These are phyloP conservation scores for Muscicapa striata DNA, from an alignment of 2,797 vertebrate genomes.

Conservation along the genomic window DNA sequence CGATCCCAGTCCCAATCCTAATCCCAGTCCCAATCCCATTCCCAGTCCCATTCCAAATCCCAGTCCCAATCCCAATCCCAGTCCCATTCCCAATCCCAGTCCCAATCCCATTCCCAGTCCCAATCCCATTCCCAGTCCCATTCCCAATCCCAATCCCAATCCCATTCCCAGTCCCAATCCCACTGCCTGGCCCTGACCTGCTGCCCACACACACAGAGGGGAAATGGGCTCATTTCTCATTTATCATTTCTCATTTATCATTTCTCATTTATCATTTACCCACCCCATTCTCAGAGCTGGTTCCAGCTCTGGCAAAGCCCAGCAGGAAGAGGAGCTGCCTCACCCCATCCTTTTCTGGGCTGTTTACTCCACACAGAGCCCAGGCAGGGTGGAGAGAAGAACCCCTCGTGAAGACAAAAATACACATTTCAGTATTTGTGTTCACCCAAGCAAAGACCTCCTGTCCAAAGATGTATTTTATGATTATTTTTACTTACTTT, in stretches of 20 bases:
- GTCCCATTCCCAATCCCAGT: too few species aligned
- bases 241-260: too few species aligned
- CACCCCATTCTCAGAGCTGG: not conserved
- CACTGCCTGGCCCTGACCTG: accelerated
- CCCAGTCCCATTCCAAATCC: too few species aligned
- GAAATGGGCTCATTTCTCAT: too few species aligned
- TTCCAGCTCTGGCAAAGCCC: not conserved
- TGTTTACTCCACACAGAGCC: not conserved
- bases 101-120: too few species aligned
- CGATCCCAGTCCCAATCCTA: too few species aligned
- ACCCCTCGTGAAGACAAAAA: not conserved
- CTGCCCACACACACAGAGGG: not conserved
- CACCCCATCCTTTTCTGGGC: accelerated
- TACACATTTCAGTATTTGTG: accelerated
- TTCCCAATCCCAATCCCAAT: too few species aligned
- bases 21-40: too few species aligned
- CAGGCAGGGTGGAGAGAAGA: not conserved
- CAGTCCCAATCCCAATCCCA: too few species aligned
- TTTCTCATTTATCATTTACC: too few species aligned
- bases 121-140: too few species aligned
- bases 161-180: accelerated
- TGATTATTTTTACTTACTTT: not conserved
- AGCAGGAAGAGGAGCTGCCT: not conserved
- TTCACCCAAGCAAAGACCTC: not conserved
- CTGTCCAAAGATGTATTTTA: not conserved